Base-by-base conservation (phyloP, 1,140 invertebrate genomes). In the Scaptomyza montana region DNA sequence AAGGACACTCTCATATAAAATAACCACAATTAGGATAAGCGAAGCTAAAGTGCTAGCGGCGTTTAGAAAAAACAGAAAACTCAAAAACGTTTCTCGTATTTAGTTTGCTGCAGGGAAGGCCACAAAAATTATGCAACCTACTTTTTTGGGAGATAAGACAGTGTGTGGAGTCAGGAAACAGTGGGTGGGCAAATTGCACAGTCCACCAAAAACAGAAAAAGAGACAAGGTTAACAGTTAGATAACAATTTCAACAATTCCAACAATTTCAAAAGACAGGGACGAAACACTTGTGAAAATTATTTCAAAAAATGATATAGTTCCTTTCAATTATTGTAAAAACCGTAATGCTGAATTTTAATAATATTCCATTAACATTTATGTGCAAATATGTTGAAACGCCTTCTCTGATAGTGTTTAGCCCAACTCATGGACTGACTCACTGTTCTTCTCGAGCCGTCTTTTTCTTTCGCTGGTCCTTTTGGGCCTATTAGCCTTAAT, bases 401-500 rank as follows among this genome's bases (percentile, higher is more conserved):
- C 41, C 63, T 54, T n/a, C 69, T 63, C 69, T 72, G 63, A 63
- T n/a, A 41, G 21, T 3, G 41, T 5, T 43, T 46, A 33, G 30
- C 5, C 30, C 30, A 33, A 33, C 30, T 67, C 56, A 51, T 74
- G 59, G 57, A 63, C 74, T 74, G 63, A 68, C 63, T 73, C 67
- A 74, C 61, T 72, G 68, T 67, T 68, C 59, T 60, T 49, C 68
- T 65, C 47, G 60, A 63, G 64, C 66, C 71, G 78, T 65, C 67
- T 79, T 36, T 8, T 8, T 36, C 33, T 36, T 67, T 50, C 53
- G 53, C 45, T 62, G 74, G 74, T 82, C 78, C 68, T 77, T 80
- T 80, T 74, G 78, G 78, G 74, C 79, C 79, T 80, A 80, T 80
- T 82, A 82, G 78, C 78, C 79, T 78, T 82, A 82, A 82, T 82